Evolutionary conservation across 2,888 invertebrate genomes (phyloP), one percentile per base, ranked within the genome.

Genomic region (Zaprionus lineosus): DNA sequence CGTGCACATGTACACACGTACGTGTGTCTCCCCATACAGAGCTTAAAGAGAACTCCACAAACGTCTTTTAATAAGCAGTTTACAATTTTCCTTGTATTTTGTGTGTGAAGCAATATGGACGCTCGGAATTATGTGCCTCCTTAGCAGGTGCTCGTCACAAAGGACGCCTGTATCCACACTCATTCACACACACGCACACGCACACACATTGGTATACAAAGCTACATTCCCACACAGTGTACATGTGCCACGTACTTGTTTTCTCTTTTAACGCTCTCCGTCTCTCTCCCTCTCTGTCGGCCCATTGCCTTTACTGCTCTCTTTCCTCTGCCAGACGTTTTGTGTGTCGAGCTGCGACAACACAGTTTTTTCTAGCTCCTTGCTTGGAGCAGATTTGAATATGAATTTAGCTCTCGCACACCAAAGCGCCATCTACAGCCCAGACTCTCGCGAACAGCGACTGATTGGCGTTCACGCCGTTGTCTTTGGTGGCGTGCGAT

Each of bases 361-460:
- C 58, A 57, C 41, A 46, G 37, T 62, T 24, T 43, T 33, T 39
- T 37, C 24, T 50, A 34, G 29, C 40, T 36, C 58, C 66, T 56
- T 63, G 57, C 51, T 60, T 66, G 79, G 82, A 70, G 75, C 84
- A 72, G 85, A 82, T 84, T 84, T 81, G 76, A 84, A 81, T 81
- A 69, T 46, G 33, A 36, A 59, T 65, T 64, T 57, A 47, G 60
- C 60, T 55, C 64, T 62, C 62, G 56, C 59, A 56, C 55, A 57
- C 44, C 37, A 26, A 41, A 81, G 86, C 89, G 82, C 88, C 88
- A 87, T 86, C 88, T 88, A 82, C 86, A 74, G 86, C 62, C 73
- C 86, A 81, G 85, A 75, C 78, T 84, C 56, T 14, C 16, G 48
- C 40, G 59, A 57, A 16, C 53, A 51, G 72, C 58, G 78, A 9